These are phyloP conservation scores for Dipodomys merriami DNA, from an alignment of 2,113 vertebrate species.

Conservation along the genomic window DNA sequence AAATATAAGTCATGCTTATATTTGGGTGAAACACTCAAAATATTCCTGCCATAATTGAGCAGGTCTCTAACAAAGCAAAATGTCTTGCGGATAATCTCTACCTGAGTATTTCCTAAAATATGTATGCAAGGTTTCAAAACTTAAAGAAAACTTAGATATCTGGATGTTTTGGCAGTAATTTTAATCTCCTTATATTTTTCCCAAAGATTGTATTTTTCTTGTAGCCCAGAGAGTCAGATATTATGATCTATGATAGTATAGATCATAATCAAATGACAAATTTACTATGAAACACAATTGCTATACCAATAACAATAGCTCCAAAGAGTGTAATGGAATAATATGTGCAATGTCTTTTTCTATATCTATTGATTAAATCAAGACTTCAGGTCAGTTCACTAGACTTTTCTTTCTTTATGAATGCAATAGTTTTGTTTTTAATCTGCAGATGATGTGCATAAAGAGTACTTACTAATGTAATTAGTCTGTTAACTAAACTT, in stretches of 20 bases:
- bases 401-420: not conserved
- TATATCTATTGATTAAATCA: conserved; percentile 17
- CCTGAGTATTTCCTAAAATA: not conserved
- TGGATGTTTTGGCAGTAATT: not conserved
- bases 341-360: not conserved
- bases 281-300: not conserved
- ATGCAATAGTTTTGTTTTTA: not conserved
- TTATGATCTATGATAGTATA: not conserved
- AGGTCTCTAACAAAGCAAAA: no score
- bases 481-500: not conserved
- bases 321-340: not conserved
- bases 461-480: not conserved
- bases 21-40: not conserved
- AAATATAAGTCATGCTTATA: conserved; percentile 4
- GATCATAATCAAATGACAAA: not conserved
- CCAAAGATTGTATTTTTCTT: not conserved
- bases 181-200: not conserved
- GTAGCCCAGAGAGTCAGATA: not conserved
- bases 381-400: not conserved
- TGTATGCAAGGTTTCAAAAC: not conserved
- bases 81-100: fast-evolving
- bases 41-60: fast-evolving
- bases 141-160: not conserved
- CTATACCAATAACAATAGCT: not conserved
- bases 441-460: not conserved